Evolutionary conservation across 2,113 vertebrate genomes (phyloP).

Genomic region (Amblyopsis rosae): DNA sequence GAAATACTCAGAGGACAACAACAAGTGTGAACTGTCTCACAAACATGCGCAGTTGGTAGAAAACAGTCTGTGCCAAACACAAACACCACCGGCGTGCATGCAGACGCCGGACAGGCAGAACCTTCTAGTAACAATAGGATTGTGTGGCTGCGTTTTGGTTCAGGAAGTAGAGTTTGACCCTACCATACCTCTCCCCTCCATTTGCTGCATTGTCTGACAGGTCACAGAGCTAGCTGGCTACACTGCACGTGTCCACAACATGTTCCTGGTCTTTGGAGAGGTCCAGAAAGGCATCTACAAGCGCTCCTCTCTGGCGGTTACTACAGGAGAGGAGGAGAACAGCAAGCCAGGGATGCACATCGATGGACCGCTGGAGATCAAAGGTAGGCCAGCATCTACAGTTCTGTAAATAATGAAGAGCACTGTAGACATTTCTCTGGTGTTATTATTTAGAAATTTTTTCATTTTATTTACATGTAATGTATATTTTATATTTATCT

Average conservation of each 20-base stretch:
- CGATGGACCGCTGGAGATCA: conserved; percentile 86
- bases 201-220: conserved; percentile 67
- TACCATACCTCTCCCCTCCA: conserved; percentile 36
- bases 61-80: neutral
- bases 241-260: conserved; percentile 92
- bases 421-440: no score
- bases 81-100: neutral
- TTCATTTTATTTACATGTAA: no score
- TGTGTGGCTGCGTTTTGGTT: neutral
- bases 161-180: conserved; percentile 14
- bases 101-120: neutral
- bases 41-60: neutral
- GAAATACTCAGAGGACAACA: no score
- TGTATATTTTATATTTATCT: no score
- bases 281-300: conserved; percentile 94
- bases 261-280: conserved; percentile 95
- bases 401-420: no score
- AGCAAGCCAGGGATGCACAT: conserved; percentile 77
- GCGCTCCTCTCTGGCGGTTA: conserved; percentile 76
- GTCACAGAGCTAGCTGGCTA: conserved; percentile 96
- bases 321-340: conserved; percentile 69
- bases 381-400: conserved; percentile 74
- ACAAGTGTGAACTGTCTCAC: no score
- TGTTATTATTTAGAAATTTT: no score
- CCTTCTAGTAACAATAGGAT: no score